Base-by-base conservation (phyloP, 2,888 invertebrate genomes). In the Drosophila hamatofila region DNA sequence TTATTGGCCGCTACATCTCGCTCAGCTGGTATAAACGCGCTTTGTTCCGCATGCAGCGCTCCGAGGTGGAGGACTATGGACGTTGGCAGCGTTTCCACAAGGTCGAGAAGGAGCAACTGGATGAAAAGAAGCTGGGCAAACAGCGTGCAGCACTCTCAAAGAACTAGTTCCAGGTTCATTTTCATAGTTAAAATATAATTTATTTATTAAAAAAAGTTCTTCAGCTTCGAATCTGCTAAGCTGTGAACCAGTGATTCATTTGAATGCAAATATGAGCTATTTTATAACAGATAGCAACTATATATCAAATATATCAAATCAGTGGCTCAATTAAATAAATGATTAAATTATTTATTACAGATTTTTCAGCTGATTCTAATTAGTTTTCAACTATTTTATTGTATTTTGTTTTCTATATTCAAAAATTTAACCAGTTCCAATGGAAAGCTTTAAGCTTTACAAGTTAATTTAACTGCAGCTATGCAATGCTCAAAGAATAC, bases 1-100 rank as follows among this genome's bases (percentile, higher is more conserved):
- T 87, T 49, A 88, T 92, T 64, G 92, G 92, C n/a, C 90, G 92
- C 12, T 75, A 83, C 55, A 91, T 92, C 21, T 64, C 87, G 4
- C 61, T 92, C n/a, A 92, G 92, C 51, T 92, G 92, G 91, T 91
- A 91, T 55, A 91, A 92, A 41, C 81, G 91, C 3, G 75, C 88
- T 14, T 46, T 92, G 39, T 91, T 92, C 70, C 88, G 87, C 35
- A 83, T 91, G 33, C 87, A 91, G 62, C 89, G 89, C 23, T 81
- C 86, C 4, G 91, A 84, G 33, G 84, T 89, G 33, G 91, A 90
- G 71, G 80, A 85, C 49, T 65, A 81, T 27, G 84, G 83, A 14
- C 83, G 80, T 25, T 91, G 91, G 91, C 86, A 85, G 54, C 78
- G 80, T n/a, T 90, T 91, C 69, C 68, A 63, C 2, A 89, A 78